Percentiles rank a stretch among this genome's conserved stretches.
phyloP scores from a whole-genome alignment of 1,140 invertebrate species.

The Bacillus rossius region DNA sequence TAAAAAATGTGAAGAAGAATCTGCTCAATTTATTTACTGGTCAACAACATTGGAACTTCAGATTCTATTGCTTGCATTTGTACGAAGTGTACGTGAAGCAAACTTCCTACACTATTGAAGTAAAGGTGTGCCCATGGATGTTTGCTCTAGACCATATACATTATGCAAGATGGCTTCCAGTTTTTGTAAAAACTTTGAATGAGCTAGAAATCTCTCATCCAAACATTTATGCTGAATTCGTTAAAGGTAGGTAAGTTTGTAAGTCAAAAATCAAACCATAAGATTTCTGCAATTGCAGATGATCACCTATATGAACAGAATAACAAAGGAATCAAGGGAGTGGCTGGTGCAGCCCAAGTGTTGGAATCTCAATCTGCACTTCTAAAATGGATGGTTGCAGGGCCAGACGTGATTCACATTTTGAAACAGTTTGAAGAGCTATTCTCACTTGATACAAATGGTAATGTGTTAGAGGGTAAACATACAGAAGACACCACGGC shows the following conservation, averaged over 20 bases:
- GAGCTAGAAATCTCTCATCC: conserved; percentile 1
- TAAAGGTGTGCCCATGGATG: conserved; percentile 22
- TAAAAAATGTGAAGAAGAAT: not conserved
- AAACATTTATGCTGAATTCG: conserved; percentile 2
- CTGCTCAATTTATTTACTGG: conserved; percentile 16
- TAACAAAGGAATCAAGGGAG: conserved; percentile 27
- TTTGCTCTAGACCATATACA: conserved; percentile 25
- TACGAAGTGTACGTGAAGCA: conserved; percentile 13
- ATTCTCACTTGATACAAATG: no score
- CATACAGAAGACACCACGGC: no score
- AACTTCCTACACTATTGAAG: conserved; percentile 24
- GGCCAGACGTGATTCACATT: no score
- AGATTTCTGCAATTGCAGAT: conserved; percentile 24
- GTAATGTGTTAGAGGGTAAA: no score
- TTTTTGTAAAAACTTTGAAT: conserved; percentile 25
- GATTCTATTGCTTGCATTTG: conserved; percentile 11
- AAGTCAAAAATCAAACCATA: conserved; percentile 17
- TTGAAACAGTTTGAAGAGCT: no score
- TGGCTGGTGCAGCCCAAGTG: no score
- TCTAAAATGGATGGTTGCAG: no score
- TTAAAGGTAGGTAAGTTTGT: conserved; percentile 21
- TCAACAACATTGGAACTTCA: conserved; percentile 12
- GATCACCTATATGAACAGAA: conserved; percentile 30
- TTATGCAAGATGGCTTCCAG: conserved; percentile 26
- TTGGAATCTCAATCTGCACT: no score